phyloP scores from a whole-genome alignment of 2,888 invertebrate genomes.

The Apodemia duryi region DNA sequence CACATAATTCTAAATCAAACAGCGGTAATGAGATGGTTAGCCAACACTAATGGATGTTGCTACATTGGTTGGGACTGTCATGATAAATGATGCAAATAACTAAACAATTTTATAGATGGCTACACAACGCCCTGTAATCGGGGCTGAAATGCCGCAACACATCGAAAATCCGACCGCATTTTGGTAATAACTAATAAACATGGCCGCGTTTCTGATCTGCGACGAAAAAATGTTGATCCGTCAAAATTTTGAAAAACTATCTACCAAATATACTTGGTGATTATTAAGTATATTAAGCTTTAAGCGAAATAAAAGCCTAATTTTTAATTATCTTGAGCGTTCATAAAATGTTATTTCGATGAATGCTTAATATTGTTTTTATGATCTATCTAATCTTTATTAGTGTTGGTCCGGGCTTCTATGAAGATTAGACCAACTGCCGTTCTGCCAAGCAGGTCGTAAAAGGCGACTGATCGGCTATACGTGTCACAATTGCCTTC shows the following conservation, averaged over 20 bases:
- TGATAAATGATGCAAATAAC: conserved; percentile 42
- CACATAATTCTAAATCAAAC: conserved; percentile 52
- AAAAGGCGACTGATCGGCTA: too few relatives aligned
- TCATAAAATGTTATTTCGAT: too few relatives aligned
- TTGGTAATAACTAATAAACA: not conserved
- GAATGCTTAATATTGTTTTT: too few relatives aligned
- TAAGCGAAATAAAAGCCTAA: too few relatives aligned
- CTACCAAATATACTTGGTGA: too few relatives aligned
- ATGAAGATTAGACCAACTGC: too few relatives aligned
- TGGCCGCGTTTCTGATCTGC: not conserved
- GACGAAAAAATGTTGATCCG: not conserved
- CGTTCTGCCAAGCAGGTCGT: too few relatives aligned
- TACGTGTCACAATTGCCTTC: too few relatives aligned
- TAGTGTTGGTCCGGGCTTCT: too few relatives aligned
- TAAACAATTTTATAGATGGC: conserved; percentile 23
- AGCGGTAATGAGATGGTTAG: conserved; percentile 67
- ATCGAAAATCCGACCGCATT: conserved; percentile 27
- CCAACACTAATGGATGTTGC: conserved; percentile 55
- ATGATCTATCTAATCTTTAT: too few relatives aligned
- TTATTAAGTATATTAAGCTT: too few relatives aligned
- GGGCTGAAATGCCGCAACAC: conserved; percentile 17
- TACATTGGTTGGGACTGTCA: conserved; percentile 38
- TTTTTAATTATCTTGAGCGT: too few relatives aligned
- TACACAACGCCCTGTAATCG: conserved; percentile 18
- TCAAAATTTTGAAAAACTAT: not conserved